These are phyloP conservation scores for Trissolcus japonicus DNA, from an alignment of 2,888 invertebrate genomes.

Conservation along the genomic window DNA sequence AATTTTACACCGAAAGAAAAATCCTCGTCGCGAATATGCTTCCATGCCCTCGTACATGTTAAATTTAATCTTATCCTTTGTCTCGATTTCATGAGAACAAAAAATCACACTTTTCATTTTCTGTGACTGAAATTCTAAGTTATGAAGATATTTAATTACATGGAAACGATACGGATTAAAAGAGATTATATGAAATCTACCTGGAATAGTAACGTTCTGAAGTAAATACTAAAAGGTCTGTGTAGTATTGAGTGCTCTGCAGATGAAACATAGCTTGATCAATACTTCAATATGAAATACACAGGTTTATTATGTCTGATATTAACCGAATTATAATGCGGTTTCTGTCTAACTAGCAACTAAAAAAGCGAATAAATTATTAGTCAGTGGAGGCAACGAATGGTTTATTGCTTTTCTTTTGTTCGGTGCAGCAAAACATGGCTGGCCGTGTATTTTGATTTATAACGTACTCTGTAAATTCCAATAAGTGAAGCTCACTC, in stretches of 20 bases:
- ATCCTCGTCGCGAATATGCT: too few relatives aligned
- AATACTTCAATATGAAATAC: constrained; percentile 35
- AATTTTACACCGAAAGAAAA: constrained; percentile 6
- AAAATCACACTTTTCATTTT: background rate
- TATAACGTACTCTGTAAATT: constrained; percentile 32
- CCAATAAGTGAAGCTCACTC: too few relatives aligned
- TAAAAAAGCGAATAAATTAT: constrained; percentile 34
- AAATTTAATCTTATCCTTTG: too few relatives aligned
- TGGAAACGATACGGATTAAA: too few relatives aligned
- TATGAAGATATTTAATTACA: too few relatives aligned
- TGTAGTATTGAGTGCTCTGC: constrained; percentile 32
- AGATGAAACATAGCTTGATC: constrained; percentile 34
- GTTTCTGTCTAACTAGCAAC: constrained; percentile 19
- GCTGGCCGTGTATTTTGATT: constrained; percentile 26
- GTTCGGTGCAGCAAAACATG: constrained; percentile 11
- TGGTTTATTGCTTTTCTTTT: constrained; percentile 43
- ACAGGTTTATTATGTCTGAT: constrained; percentile 33
- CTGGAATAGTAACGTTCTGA: constrained; percentile 11
- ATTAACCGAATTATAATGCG: constrained; percentile 23
- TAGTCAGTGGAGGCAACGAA: constrained; percentile 18
- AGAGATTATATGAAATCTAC: background rate
- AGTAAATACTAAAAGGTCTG: constrained; percentile 28
- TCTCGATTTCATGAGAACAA: too few relatives aligned
- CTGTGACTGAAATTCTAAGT: too few relatives aligned
- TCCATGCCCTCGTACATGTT: too few relatives aligned